Base-by-base conservation (phyloP, 1,140 invertebrate species). In the Drosophila repleta region DNA sequence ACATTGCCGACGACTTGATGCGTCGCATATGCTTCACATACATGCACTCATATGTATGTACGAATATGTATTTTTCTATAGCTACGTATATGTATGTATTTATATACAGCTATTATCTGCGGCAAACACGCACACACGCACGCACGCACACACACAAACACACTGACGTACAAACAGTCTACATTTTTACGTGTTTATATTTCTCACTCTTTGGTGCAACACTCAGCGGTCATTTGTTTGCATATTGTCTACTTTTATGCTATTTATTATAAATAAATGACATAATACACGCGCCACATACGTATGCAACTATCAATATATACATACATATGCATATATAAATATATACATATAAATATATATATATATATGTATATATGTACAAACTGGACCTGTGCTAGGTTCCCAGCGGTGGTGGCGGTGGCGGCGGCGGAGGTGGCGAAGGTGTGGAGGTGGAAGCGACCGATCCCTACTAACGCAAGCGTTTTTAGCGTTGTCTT, bases 191-290 rank as follows among this genome's bases (percentile, higher is more conserved):
- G 84, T 77, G 83, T 88, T 53, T 61, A 48, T 85, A 79, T 73
- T 57, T 68, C 69, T 79, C 52, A 62, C 67, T 77, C 61, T 70
- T 76, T 72, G 81, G 57, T 85, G 83, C 82, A 87, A 79, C 82
- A 78, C 77, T 85, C 56, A 69, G 70, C 57, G 69, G 56, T 56
- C 49, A 55, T 73, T 82, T 81, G 63, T 76, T 69, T 71, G 74
- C 85, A 76, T 67, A 62, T 83, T 74, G 79, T 72, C 67, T 53
- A 63, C 71, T 63, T 68, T 64, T 68, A 70, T 66, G 63, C 62
- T 64, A 66, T 83, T 81, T 72, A 70, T 83, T 78, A 74, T 89
- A 90, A 88, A 84, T 77, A 88, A 89, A 90, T 89, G 85, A 88
- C 83, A 88, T 88, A 88, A 89, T 88, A 80, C 80, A 70, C 74